Base-by-base conservation (phyloP, 2,888 invertebrate genomes). In the Philereme transversata region DNA sequence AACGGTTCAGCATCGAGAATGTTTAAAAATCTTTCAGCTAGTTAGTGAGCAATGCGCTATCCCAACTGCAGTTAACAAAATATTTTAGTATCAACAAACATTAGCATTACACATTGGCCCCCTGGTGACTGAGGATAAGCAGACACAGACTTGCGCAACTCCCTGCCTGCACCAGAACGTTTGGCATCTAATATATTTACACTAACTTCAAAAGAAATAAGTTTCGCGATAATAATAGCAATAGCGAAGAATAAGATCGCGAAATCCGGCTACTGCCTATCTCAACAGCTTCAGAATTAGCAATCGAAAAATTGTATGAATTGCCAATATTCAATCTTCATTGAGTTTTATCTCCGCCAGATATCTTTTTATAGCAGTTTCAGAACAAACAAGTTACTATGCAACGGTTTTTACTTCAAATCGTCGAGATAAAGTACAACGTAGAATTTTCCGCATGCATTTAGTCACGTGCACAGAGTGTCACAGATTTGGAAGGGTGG, bases 21-120 rank as follows among this genome's bases (percentile, higher is more conserved):
- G 58, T 69, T 71, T 68, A 69, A 56, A 66, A 69, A 77, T 68
- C 68, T 67, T 74, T 72, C 68, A 69, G 53, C 57, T 41, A 60
- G 63, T 64, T 65, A 62, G 64, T 71, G 55, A 55, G 62, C 66
- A 52, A 43, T 53, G 48, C 61, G 52, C 70, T 57, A 50, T 41
- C 45, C 63, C 70, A 62, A 69, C 70, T 80, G 77, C 76, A 78
- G 75, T 79, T 76, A 79, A 73, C 70, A 68, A 74, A 76, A 79
- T 78, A 73, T 81, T 77, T 82, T 77, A 76, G 73, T 79, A 78
- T 77, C 66, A 81, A 79, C 78, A 81, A 80, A 77, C 73, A 73
- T 78, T 75, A 72, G 77, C 73, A 73, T 78, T 75, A 72, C 64
- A 62, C 62, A 64, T 63, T 60, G 71, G 70, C 74, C 73, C 65